Percentiles rank a stretch among this genome's conserved stretches.
Conservation (phyloP, 2,888 invertebrate genomes). For the Drosophila neonasuta region DNA sequence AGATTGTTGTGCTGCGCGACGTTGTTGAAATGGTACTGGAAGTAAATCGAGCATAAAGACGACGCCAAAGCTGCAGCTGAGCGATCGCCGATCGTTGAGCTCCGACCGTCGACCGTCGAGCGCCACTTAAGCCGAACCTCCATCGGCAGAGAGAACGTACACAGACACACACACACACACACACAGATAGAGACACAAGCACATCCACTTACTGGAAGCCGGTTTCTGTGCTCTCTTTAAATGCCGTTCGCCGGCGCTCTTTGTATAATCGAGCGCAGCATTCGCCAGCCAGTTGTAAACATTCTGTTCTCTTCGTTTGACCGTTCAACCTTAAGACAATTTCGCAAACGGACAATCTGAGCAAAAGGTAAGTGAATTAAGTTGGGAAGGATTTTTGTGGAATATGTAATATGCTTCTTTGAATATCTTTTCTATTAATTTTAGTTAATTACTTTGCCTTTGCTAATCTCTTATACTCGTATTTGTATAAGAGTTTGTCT, state of each 20-base stretch:
- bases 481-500: not conserved
- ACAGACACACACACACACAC: not conserved
- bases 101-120: constrained; percentile 20
- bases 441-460: not conserved
- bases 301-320: constrained; percentile 22
- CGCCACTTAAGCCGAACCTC: constrained; percentile 47
- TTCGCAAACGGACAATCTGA: constrained; percentile 7
- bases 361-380: constrained; percentile 3
- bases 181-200: not conserved
- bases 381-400: constrained; percentile 5
- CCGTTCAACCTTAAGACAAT: constrained; percentile 15
- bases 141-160: constrained; percentile 24
- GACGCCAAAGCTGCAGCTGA: constrained; percentile 45
- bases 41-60: constrained; percentile 80
- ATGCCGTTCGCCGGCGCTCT: constrained; percentile 17
- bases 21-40: constrained; percentile 79
- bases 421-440: not conserved
- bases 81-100: constrained; percentile 19
- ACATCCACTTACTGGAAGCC: constrained; percentile 11
- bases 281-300: constrained; percentile 17
- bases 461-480: not conserved
- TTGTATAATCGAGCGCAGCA: constrained; percentile 5
- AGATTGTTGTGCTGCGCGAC: constrained; percentile 72
- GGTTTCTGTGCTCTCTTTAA: constrained; percentile 26
- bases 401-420: not conserved